These are phyloP conservation scores for Palythoa caribaeorum DNA, from an alignment of 92 coral and sea anemone species.

Conservation along the genomic window DNA sequence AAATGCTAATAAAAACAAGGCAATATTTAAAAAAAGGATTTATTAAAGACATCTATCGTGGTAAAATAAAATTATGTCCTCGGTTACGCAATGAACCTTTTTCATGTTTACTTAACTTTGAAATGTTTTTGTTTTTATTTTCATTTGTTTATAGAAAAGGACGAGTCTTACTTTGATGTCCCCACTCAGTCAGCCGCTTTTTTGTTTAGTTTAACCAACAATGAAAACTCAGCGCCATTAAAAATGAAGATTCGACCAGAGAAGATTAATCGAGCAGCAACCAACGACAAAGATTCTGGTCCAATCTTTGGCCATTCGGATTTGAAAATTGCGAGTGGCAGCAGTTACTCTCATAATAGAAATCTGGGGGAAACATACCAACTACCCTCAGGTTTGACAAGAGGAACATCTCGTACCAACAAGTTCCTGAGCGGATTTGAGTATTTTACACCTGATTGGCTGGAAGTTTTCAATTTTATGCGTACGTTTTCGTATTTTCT, in stretches of 20 bases:
- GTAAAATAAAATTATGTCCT: too few species aligned
- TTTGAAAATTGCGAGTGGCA: not conserved
- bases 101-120: not conserved
- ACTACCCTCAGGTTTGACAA: slow-evolving; percentile 10
- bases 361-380: not conserved
- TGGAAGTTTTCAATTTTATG: not conserved
- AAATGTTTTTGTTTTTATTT: not conserved
- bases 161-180: not conserved
- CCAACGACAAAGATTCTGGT: not conserved
- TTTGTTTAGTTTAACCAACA: slow-evolving; percentile 30
- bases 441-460: slow-evolving; percentile 17
- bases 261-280: not conserved
- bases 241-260: slow-evolving; percentile 34
- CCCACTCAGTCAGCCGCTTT: slow-evolving; percentile 18
- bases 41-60: too few species aligned
- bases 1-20: too few species aligned
- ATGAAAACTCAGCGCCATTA: slow-evolving; percentile 17
- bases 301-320: slow-evolving; percentile 22
- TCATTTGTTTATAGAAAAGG: not conserved
- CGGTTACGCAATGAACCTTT: too few species aligned
- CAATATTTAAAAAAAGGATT: too few species aligned
- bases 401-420: not conserved
- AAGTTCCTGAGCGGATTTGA: slow-evolving; percentile 5
- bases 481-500: not conserved
- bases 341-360: not conserved